Evolutionary conservation across 2,113 vertebrate genomes (phyloP).

Genomic region (Corythoichthys haematopterus): DNA sequence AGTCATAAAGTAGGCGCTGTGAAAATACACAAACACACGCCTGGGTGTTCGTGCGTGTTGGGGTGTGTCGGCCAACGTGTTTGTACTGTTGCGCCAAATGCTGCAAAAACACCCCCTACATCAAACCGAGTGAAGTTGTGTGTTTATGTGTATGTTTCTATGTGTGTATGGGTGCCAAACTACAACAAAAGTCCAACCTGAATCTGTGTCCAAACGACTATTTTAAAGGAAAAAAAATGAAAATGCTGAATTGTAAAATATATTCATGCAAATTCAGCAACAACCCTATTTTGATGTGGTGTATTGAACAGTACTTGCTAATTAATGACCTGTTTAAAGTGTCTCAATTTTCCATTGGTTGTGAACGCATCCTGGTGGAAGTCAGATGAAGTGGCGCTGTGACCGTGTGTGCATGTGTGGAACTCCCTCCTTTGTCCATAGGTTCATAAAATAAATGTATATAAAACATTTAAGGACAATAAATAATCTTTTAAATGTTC

Average conservation of each 20-base stretch:
- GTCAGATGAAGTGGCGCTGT: neutral
- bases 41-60: conserved; percentile 13
- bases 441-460: neutral
- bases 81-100: conserved; percentile 3
- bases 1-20: conserved; percentile 63
- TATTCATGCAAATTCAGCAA: neutral
- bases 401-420: too few species aligned
- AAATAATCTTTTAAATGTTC: too few species aligned
- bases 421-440: too few species aligned
- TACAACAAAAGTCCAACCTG: too few species aligned
- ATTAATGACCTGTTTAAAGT: neutral
- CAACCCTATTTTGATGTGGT: neutral
- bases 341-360: neutral
- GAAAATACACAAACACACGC: conserved; percentile 42
- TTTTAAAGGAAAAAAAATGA: too few species aligned
- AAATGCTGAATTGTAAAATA: neutral
- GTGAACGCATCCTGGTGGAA: neutral
- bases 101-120: neutral
- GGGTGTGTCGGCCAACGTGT: conserved; percentile 4
- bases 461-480: too few species aligned
- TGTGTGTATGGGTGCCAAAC: too few species aligned
- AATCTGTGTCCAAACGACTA: too few species aligned
- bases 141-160: too few species aligned
- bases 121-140: too few species aligned
- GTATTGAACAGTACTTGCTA: neutral